These are phyloP conservation scores for Arizona elegans DNA, from an alignment of 2,113 vertebrate genomes.

Conservation along the genomic window DNA sequence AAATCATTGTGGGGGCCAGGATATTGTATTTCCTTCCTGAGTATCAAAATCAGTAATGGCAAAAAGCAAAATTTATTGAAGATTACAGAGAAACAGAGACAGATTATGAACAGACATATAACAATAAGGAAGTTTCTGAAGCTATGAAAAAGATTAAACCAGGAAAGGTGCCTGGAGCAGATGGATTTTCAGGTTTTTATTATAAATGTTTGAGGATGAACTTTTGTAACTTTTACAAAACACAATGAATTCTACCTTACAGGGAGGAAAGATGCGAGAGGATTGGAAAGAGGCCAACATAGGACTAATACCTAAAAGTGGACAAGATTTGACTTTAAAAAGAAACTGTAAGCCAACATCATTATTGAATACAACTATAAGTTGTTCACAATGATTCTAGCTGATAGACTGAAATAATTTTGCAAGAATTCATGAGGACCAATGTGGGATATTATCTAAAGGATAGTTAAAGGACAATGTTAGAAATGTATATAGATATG, in stretches of 20 bases:
- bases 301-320: background rate
- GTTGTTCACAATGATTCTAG: background rate
- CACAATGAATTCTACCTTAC: background rate
- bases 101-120: background rate
- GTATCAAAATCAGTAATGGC: background rate
- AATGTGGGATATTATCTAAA: background rate
- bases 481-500: background rate
- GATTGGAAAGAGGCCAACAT: background rate
- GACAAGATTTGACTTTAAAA: background rate
- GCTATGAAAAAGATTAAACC: background rate
- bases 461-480: background rate
- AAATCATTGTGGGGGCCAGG: background rate
- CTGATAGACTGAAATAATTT: background rate
- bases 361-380: background rate
- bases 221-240: background rate
- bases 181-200: background rate
- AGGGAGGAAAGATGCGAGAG: background rate
- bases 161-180: background rate
- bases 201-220: background rate
- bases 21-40: background rate
- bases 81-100: background rate
- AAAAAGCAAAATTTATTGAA: background rate
- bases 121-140: background rate
- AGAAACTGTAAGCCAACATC: background rate
- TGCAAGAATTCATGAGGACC: background rate